Evolutionary conservation across 2,113 vertebrate genomes (phyloP), one percentile per base, ranked within the genome.

Genomic region (Ailurus styani): DNA sequence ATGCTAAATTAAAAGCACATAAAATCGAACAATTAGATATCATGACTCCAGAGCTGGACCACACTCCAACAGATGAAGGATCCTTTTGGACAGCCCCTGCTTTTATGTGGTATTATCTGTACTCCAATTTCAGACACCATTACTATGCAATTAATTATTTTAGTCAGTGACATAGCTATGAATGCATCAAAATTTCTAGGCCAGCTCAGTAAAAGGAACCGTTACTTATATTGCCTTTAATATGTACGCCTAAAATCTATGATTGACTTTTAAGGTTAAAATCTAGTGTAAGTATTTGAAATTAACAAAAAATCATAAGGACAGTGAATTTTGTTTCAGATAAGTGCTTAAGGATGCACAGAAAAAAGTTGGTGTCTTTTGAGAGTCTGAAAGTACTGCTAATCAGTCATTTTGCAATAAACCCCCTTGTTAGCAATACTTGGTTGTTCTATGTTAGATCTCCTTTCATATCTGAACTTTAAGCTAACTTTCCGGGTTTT

Each of bases 401-500:
- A 34, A 57, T 81, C 84, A 82, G 2, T 73, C 55, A 42, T 57
- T 95, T 66, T 47, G 6, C 62, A 84, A 42, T 37, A 93, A 64
- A 57, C 7, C 0, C 89, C 7, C 45, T 78, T 91, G 34, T 34
- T 87, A 79, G 60, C 23, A 21, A 77, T 55, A n/a, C 52, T 52
- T 64, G 20, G 20, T 2, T 2, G 15, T 2, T 81, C 7, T 88
- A 1, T 29, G 37, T 93, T 87, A 81, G 37, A 84, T 94, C 57
- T 95, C 62, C 18, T 75, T 97, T 90, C 88, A 47, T 77, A 62
- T 62, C 68, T 87, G 60, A 93, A 97, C 29, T 89, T 96, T 55
- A 93, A 94, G 57, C 45, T 96, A 85, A 66, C 93, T 97, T 97
- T 70, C 77, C 52, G 47, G 47, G 73, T 27, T 96, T 94, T 73